phyloP scores from a whole-genome alignment of 2,797 vertebrate species.

The Hipposideros larvatus region DNA sequence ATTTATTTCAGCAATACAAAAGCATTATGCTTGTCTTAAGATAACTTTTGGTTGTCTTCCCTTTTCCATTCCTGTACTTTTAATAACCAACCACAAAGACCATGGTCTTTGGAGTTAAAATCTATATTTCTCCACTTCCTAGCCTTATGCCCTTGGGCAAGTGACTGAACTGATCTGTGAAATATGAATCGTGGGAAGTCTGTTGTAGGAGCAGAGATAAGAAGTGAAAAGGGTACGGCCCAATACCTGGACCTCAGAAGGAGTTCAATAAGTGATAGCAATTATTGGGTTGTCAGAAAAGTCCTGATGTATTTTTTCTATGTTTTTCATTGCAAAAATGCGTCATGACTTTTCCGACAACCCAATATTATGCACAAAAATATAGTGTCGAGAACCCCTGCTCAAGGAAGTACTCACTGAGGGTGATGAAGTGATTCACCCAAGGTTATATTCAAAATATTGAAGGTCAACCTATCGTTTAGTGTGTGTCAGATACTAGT shows the following conservation, averaged over 20 bases:
- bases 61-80: background rate
- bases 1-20: conserved; percentile 37
- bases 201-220: background rate
- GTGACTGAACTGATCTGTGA: background rate
- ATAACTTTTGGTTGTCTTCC: conserved; percentile 54
- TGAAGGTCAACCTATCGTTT: background rate
- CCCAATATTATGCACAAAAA: background rate
- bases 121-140: background rate
- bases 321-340: no score
- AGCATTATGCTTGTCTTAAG: conserved; percentile 4
- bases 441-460: background rate
- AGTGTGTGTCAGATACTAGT: background rate
- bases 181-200: background rate
- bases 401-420: background rate
- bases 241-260: background rate
- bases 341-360: no score
- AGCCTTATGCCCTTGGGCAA: background rate
- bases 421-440: background rate
- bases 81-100: background rate
- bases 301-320: no score
- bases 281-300: background rate
- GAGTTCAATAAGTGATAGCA: background rate
- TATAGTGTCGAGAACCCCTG: background rate
- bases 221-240: background rate
- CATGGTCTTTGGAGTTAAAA: background rate